These are phyloP conservation scores for Leptinotarsa defecta DNA, from an alignment of 1,140 invertebrate genomes.

Conservation along the genomic window DNA sequence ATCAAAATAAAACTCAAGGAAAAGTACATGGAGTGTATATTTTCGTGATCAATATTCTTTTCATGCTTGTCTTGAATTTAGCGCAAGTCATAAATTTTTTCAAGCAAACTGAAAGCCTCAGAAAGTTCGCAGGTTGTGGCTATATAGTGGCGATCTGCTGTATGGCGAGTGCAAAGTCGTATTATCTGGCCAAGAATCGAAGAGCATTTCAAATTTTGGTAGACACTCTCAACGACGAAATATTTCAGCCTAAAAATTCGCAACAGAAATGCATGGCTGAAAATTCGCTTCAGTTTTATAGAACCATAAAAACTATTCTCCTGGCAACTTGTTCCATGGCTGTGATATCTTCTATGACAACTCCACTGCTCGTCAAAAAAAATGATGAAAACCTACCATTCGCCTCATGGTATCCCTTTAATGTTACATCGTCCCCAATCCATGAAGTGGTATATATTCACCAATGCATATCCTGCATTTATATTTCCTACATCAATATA, in stretches of 20 bases:
- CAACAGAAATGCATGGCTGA: not conserved
- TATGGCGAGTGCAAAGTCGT: not conserved
- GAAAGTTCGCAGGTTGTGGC: not conserved
- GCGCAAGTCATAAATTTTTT: not conserved
- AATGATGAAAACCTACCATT: not conserved
- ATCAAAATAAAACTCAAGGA: not conserved
- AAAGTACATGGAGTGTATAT: not conserved
- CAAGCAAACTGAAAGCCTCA: not conserved
- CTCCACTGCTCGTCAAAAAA: not conserved
- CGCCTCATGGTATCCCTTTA: conserved; percentile 19
- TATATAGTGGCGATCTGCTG: not conserved
- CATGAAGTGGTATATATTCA: conserved; percentile 23
- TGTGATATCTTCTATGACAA: conserved; percentile 3
- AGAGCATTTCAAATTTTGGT: not conserved
- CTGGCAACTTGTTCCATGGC: not conserved
- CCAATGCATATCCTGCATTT: not conserved
- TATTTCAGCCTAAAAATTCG: not conserved
- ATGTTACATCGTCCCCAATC: not conserved
- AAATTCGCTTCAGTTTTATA: not conserved
- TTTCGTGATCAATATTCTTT: not conserved
- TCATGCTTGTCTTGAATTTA: not conserved
- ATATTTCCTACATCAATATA: conserved; percentile 19
- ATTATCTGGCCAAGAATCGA: conserved; percentile 1
- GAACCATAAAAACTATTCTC: not conserved
- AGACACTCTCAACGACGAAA: not conserved